Base-by-base conservation (phyloP, 2,113 vertebrate genomes). In the Cacatua alba region DNA sequence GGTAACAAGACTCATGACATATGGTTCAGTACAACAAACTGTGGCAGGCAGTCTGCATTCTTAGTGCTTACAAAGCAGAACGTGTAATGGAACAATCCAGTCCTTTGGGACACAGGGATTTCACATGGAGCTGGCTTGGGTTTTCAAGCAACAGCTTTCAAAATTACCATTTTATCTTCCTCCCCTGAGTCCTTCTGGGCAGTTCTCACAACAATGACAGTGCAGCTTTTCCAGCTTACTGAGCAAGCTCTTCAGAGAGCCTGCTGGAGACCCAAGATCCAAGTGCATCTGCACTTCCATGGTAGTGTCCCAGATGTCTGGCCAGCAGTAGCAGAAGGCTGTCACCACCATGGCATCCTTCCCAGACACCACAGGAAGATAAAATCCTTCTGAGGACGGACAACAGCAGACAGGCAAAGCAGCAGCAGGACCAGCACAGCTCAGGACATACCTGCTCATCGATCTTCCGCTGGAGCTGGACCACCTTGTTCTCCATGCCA, bases 401-500 rank as follows among this genome's bases (percentile, higher is more conserved):
- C n/a, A 65, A 7, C 9, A 55, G 3, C 49, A 51, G 24, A 62
- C 14, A 46, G 4, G 6, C 26, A 24, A 8, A 35, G 48, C 4
- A 7, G 48, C 60, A 25, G 16, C 49, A 7, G 29, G 48, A 39
- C 44, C 31, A 24, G 21, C 13, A 1, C 24, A 2, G 20, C n/a
- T 25, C 31, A 1, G 70, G 23, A 43, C 84, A 0, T 85, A 99
- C 99, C 99, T 99, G 99, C 57, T 99, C 99, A 2, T 99, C 99
- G 13, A 99, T 98, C 97, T 99, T 99, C 94, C 99, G 98, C 95
- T 99, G 99, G 31, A 99, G 98, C 96, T 99, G 99, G 3, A 99
- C 98, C 33, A 99, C 99, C 95, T 99, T 99, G 97, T 99, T 99
- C 98, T 99, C 99, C 99, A 99, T 99, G 76, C 99, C 99, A 3